Evolutionary conservation across 2,888 invertebrate genomes (phyloP), one percentile per base, ranked within the genome.

Genomic region (Drosophila vallismaia): DNA sequence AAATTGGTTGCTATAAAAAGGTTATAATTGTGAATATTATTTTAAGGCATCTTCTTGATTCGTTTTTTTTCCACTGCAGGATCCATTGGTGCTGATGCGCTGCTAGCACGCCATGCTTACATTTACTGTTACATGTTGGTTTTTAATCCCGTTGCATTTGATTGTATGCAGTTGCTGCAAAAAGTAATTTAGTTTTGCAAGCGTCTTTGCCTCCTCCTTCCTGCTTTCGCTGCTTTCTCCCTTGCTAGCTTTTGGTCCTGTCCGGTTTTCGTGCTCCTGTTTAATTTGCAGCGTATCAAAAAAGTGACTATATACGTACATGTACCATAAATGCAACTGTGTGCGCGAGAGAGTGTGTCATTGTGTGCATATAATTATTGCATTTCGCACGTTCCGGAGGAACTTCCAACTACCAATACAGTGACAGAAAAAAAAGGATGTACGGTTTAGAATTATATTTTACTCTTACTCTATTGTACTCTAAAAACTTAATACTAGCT

Each of bases 221-320:
- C 40, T 14, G 54, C 6, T 31, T 6, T 29, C 14, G 29, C 9
- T 42, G n/a, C 60, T 12, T 29, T 7, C 10, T 19, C 31, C 31
- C 6, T 10, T 14, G 10, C 12, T 29, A 9, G 6, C 33, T 10
- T 19, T 26, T 19, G 28, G 10, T 38, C 49, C 56, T 36, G 36
- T 55, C 33, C 70, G 51, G 42, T 70, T 55, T 55, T 66, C 33
- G 50, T 60, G 76, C 73, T 59, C 66, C 74, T 84, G 82, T 87
- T 84, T 84, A 84, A 84, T 84, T 84, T 84, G 76, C 87, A 85
- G 86, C 84, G 85, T 87, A 86, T 87, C 84, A 84, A 87, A 87
- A 83, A 86, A 86, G 53, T 56, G 31, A 55, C 52, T 60, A 48
- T 60, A 38, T 40, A 56, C 50, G 40, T 40, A 14, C 40, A 40